Evolutionary conservation across 2,113 vertebrate species (phyloP).

Genomic region (Hoplias malabaricus): DNA sequence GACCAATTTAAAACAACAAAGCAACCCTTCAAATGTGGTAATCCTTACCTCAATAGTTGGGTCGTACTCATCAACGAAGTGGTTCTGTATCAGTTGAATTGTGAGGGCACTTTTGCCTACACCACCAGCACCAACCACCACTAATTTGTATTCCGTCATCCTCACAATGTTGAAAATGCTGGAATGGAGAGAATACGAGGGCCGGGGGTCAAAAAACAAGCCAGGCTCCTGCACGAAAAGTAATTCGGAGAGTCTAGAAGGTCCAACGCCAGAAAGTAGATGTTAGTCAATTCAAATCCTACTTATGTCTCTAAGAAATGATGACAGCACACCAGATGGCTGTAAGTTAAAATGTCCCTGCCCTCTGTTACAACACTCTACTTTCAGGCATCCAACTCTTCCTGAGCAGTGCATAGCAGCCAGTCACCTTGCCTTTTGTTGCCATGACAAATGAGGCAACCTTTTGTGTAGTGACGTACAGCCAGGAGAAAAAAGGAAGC

Average conservation of each 20-base stretch:
- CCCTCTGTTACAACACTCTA: constrained; percentile 2
- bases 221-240: neutral
- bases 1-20: neutral
- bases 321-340: neutral
- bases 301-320: neutral
- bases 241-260: neutral
- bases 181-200: neutral
- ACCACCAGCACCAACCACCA: constrained; percentile 97
- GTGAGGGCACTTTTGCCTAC: constrained; percentile 98
- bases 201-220: too few species aligned
- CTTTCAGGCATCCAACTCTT: constrained; percentile 32
- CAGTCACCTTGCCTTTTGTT: constrained; percentile 21
- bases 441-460: constrained; percentile 41
- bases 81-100: constrained; percentile 99
- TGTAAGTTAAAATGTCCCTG: neutral
- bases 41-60: constrained; percentile 92
- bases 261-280: neutral
- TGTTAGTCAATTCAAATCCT: neutral
- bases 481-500: constrained; percentile 5
- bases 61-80: constrained; percentile 98
- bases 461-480: constrained; percentile 37
- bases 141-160: constrained; percentile 98
- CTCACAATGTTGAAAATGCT: constrained; percentile 53
- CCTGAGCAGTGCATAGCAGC: constrained; percentile 43
- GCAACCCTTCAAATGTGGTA: neutral